A percentile compares a stretch with the other conserved stretches of the same genome.
phyloP scores from a whole-genome alignment of 2,797 vertebrate genomes.

The Rhynchotus rufescens region DNA sequence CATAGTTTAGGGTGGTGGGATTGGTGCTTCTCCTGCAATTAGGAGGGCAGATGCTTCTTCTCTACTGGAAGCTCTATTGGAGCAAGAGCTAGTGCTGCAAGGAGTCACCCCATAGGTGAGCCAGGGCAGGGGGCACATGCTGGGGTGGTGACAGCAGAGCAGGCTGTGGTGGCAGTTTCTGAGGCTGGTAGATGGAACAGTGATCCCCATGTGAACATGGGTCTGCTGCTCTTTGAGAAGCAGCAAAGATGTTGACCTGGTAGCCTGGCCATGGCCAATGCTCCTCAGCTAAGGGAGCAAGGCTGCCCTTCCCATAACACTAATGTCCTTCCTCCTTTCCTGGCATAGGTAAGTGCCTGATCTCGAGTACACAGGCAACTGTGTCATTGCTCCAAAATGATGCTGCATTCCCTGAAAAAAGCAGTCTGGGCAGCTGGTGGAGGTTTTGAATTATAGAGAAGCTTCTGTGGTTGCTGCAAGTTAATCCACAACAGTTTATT shows the following conservation, averaged over 20 bases:
- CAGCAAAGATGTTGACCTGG: neutral
- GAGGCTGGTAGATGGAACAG: neutral
- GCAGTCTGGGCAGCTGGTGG: slow-evolving; percentile 20
- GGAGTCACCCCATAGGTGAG: accelerated
- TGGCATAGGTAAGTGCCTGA: neutral
- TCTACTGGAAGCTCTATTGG: too few species aligned
- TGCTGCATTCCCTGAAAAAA: slow-evolving; percentile 14
- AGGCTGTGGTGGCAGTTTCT: accelerated
- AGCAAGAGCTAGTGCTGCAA: too few species aligned
- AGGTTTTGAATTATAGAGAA: slow-evolving; percentile 43
- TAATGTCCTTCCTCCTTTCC: neutral
- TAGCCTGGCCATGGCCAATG: neutral
- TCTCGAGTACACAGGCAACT: neutral
- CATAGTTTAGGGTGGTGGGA: too few species aligned
- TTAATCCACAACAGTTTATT: slow-evolving; percentile 34
- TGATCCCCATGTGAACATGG: neutral
- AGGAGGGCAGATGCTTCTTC: too few species aligned
- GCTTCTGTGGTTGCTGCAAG: slow-evolving; percentile 13
- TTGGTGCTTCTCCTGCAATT: too few species aligned
- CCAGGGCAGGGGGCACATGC: accelerated
- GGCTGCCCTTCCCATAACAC: neutral
- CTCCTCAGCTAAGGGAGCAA: neutral
- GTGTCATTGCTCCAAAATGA: neutral
- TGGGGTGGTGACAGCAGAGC: neutral
- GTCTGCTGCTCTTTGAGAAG: neutral